Base-by-base conservation (phyloP, 1,140 invertebrate genomes). In the Physella acuta region DNA sequence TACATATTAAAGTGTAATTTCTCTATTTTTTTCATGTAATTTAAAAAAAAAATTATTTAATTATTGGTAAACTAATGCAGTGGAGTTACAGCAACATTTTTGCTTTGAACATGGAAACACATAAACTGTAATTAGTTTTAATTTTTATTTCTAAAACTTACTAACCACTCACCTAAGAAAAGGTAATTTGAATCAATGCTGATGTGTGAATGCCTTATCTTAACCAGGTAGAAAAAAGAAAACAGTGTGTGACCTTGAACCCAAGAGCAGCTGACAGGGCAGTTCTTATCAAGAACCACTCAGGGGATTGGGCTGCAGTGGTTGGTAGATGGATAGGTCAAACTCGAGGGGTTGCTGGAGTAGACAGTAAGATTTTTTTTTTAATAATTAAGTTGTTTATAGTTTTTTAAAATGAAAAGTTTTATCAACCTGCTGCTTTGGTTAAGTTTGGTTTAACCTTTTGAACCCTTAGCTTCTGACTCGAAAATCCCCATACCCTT, bases 281-380 rank as follows among this genome's bases (percentile, higher is more conserved):
- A n/a, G 65, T 85, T 56, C 66, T 84, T 1, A 79, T 85, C 8
- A 85, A 85, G 69, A 82, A 83, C 64, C 63, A 75, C 37, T 31
- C 64, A 11, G 82, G 82, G 28, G 84, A 85, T 70, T 84, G 81
- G 81, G 82, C 70, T 2, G 71, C 83, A 37, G 60, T 82, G 2
- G 69, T 79, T 39, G 82, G 79, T 28, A 63, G 75, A 20, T 85
- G 83, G 83, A 72, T 61, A 16, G 81, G 81, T 5, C 75, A 79
- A 28, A 79, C 58, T 56, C 79, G 69, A 74, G 82, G 82, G 17
- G 64, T 78, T 20, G 71, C 79, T 14, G 77, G 79, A 26, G 71
- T 74, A 2, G 64, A 53, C 78, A 78, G 81, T 80, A 4, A 26
- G 8, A 51, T 14, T 30, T 26, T 68, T 1, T 2, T 39, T 39